These are phyloP conservation scores for Drosophila anomelani DNA, from an alignment of 2,888 invertebrate species.

Conservation along the genomic window DNA sequence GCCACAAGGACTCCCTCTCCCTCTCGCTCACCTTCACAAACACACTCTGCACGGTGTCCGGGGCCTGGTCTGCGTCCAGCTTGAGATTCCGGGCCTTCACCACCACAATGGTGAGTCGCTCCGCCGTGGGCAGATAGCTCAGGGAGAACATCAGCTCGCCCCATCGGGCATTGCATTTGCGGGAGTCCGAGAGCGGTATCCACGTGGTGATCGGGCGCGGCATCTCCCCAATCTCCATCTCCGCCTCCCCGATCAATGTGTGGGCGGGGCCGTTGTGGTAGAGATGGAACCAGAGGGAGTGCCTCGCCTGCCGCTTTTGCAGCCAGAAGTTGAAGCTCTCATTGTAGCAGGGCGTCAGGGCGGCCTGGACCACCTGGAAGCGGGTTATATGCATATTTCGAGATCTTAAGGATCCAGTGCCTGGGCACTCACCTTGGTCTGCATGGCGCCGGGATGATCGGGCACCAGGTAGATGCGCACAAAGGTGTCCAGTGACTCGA, in stretches of 20 bases:
- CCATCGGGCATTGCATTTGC: conserved; percentile 88
- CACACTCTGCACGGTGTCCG: conserved; percentile 87
- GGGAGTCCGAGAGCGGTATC: conserved; percentile 90
- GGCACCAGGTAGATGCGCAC: conserved; percentile 91
- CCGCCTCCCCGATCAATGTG: conserved; percentile 88
- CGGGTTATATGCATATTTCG: too few species aligned
- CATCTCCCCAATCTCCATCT: conserved; percentile 87
- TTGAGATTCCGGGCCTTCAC: conserved; percentile 91
- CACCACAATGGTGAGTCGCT: conserved; percentile 88
- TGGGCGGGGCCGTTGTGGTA: conserved; percentile 88
- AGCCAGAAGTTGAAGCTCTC: conserved; percentile 90
- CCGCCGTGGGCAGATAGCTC: conserved; percentile 92
- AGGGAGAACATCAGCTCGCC: conserved; percentile 93
- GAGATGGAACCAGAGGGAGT: conserved; percentile 89
- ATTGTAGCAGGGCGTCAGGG: conserved; percentile 90
- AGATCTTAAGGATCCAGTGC: too few species aligned
- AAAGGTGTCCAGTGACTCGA: conserved; percentile 89
- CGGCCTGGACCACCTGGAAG: conserved; percentile 87
- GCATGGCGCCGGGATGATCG: conserved; percentile 88
- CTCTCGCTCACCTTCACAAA: conserved; percentile 89
- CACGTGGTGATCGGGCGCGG: conserved; percentile 91
- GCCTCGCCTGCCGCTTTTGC: conserved; percentile 86
- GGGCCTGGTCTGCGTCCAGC: conserved; percentile 82
- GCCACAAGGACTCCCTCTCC: not conserved
- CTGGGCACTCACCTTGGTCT: conserved; percentile 86